These are phyloP conservation scores for Microcebus jonahi DNA, from an alignment of 2,113 vertebrate genomes.

Conservation along the genomic window DNA sequence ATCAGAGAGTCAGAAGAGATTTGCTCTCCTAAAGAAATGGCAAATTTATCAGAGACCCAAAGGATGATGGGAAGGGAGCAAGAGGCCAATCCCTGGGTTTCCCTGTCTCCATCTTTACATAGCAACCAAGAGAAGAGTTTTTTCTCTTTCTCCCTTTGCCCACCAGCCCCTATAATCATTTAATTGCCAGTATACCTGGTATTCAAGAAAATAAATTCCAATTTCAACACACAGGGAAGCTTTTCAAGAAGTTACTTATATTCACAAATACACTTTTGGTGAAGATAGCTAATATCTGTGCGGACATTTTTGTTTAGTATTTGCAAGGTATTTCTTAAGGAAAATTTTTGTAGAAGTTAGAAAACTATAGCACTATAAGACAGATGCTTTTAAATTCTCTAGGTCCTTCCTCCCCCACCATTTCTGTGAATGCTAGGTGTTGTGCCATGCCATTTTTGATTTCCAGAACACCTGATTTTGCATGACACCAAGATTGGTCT, in stretches of 20 bases:
- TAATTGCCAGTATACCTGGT: not conserved
- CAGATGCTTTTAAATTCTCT: not conserved
- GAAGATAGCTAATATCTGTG: not conserved
- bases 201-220: conserved; percentile 19
- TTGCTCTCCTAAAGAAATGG: not conserved
- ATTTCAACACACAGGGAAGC: not conserved
- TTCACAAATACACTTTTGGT: not conserved
- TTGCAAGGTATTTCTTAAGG: not conserved
- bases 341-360: not conserved
- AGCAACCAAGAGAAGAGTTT: not conserved
- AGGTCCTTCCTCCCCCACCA: not conserved
- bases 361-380: not conserved
- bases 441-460: not conserved
- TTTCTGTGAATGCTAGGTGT: not conserved
- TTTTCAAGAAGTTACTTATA: not conserved
- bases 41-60: not conserved
- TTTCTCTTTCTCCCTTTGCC: not conserved
- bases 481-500: not conserved
- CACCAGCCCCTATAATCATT: not conserved
- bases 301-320: not conserved
- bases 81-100: not conserved
- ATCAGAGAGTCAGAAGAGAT: not conserved
- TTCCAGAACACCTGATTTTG: not conserved
- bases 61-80: not conserved
- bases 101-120: not conserved